Conservation (phyloP, 2,113 vertebrate genomes). For the Ciconia boyciana region DNA sequence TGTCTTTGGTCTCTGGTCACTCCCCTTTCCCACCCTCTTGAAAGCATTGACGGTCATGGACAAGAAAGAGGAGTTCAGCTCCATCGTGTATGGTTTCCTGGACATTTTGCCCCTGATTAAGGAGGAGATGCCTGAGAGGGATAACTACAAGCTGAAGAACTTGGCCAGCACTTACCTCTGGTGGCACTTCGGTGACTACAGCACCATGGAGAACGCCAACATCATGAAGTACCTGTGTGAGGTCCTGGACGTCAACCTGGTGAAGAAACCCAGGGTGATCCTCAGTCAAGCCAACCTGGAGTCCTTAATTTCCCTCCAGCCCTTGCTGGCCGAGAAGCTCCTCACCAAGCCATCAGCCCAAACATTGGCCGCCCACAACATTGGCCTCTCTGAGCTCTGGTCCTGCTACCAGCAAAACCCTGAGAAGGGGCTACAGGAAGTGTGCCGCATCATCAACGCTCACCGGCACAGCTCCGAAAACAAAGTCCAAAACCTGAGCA, state of each 20-base stretch:
- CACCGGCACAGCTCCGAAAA: neutral
- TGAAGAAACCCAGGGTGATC: neutral
- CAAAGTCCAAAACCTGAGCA: neutral
- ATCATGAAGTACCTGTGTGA: slow-evolving; percentile 23
- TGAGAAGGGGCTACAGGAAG: neutral
- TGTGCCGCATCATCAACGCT: neutral
- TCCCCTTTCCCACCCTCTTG: slow-evolving; percentile 14
- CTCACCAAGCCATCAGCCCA: neutral
- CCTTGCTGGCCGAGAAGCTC: neutral
- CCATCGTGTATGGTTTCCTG: slow-evolving; percentile 18
- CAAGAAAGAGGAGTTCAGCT: slow-evolving; percentile 7
- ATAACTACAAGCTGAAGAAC: slow-evolving; percentile 32
- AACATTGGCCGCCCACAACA: neutral
- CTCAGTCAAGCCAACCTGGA: neutral
- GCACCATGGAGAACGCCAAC: neutral
- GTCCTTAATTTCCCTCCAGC: slow-evolving; percentile 45
- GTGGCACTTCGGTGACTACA: neutral
- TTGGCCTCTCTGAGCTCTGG: neutral
- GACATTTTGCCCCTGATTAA: slow-evolving; percentile 36
- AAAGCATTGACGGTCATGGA: neutral
- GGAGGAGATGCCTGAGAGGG: neutral
- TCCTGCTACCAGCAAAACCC: neutral
- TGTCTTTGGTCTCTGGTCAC: slow-evolving; percentile 44
- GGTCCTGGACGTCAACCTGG: neutral
- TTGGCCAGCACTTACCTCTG: slow-evolving; percentile 24